Conservation (phyloP, 2,797 vertebrate species). For the Bucorvus abyssinicus region DNA sequence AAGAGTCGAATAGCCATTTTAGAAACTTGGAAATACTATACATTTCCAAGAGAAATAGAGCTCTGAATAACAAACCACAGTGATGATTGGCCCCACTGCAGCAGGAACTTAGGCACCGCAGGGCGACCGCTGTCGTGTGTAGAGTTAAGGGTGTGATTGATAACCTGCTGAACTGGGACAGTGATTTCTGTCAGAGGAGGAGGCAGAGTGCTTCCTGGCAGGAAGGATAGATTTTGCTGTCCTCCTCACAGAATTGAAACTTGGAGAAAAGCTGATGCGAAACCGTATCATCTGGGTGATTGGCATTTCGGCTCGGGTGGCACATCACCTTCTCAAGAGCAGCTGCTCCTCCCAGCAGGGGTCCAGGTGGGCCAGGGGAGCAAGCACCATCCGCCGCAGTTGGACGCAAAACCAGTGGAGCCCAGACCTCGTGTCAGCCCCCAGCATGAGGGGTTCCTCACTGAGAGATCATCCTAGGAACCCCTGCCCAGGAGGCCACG, state of each 20-base stretch:
- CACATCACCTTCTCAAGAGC: not conserved
- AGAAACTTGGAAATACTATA: not conserved
- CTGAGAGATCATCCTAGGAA: not conserved
- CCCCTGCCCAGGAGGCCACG: not conserved
- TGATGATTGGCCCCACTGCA: not conserved
- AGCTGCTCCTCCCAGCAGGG: not conserved
- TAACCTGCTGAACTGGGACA: not conserved
- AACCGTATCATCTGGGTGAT: not conserved
- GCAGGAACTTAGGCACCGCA: not conserved
- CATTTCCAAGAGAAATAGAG: conserved; percentile 26
- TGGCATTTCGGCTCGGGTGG: not conserved
- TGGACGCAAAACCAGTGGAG: not conserved
- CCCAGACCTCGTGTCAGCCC: not conserved
- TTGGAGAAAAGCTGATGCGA: not conserved
- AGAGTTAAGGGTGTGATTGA: not conserved
- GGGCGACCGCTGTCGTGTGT: not conserved
- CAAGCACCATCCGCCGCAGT: not conserved
- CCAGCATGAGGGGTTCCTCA: not conserved
- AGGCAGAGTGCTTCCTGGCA: not conserved
- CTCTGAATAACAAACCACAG: not conserved
- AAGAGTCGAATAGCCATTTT: conserved; percentile 31
- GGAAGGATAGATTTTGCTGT: not conserved
- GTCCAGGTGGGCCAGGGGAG: not conserved
- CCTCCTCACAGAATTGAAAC: not conserved
- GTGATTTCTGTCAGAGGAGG: not conserved